phyloP scores from a whole-genome alignment of 2,797 vertebrate genomes.

The Remorina albescens region DNA sequence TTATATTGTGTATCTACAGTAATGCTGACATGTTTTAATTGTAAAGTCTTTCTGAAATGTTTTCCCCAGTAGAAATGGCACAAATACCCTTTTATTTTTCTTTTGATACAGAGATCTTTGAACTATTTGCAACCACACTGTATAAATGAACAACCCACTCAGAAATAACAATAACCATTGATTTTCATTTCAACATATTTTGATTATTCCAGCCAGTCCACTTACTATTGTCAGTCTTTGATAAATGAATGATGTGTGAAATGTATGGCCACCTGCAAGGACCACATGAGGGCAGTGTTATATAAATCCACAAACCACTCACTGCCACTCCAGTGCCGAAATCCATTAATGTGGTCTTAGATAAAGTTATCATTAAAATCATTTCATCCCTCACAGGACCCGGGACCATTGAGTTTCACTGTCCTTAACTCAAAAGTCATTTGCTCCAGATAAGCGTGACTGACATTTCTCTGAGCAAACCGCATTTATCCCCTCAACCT shows the following conservation, averaged over 20 bases:
- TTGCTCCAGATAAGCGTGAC: constrained; percentile 2
- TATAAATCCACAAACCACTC: constrained; percentile 3
- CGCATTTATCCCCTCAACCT: constrained; percentile 9
- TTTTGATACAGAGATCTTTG: constrained; percentile 75
- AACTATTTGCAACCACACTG: constrained; percentile 67
- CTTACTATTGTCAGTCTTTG: not conserved
- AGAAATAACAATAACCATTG: constrained; percentile 70
- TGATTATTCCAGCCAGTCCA: constrained; percentile 3
- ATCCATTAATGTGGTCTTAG: not conserved
- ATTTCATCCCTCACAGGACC: not conserved
- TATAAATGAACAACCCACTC: constrained; percentile 66
- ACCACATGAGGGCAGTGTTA: constrained; percentile 68
- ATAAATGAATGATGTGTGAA: not conserved
- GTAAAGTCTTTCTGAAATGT: constrained; percentile 88
- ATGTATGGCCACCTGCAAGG: not conserved
- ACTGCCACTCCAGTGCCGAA: not conserved
- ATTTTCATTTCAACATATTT: constrained; percentile 50
- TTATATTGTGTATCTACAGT: constrained; percentile 85
- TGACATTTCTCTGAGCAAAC: constrained; percentile 3
- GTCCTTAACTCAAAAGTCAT: not conserved
- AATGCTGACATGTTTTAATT: constrained; percentile 86
- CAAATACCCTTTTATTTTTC: constrained; percentile 60
- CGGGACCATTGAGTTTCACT: not conserved
- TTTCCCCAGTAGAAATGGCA: constrained; percentile 69
- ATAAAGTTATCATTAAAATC: not conserved